Evolutionary conservation across 2,797 vertebrate genomes (phyloP).

Genomic region (Muscicapa comitata): DNA sequence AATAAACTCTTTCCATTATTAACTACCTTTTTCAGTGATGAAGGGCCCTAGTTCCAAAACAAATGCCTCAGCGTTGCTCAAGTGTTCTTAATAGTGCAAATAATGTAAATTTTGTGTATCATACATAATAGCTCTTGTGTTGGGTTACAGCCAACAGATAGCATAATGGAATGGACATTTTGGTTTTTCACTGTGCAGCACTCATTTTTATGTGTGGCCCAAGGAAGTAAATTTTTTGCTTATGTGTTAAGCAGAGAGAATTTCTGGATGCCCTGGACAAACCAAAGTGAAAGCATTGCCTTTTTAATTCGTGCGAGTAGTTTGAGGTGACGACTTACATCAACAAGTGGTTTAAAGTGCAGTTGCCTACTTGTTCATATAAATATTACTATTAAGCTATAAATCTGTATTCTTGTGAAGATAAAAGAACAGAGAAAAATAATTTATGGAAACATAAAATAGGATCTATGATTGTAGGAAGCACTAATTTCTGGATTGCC

Average conservation of each 20-base stretch:
- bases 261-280: not conserved
- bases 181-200: not conserved
- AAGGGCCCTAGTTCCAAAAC: not conserved
- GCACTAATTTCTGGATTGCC: not conserved
- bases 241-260: not conserved
- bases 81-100: not conserved
- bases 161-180: not conserved
- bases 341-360: not conserved
- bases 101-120: not conserved
- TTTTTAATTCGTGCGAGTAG: not conserved
- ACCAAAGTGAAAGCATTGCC: not conserved
- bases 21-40: not conserved
- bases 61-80: not conserved
- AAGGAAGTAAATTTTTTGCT: not conserved
- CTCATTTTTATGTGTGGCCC: not conserved
- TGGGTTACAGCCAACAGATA: not conserved
- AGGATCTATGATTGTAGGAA: not conserved
- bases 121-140: not conserved
- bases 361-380: not conserved
- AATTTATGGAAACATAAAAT: constrained; percentile 1
- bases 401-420: not conserved
- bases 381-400: not conserved
- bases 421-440: not conserved
- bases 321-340: not conserved
- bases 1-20: not conserved